These are phyloP conservation scores for Drosophila novamexicana DNA, from an alignment of 1,140 invertebrate species.

Conservation along the genomic window DNA sequence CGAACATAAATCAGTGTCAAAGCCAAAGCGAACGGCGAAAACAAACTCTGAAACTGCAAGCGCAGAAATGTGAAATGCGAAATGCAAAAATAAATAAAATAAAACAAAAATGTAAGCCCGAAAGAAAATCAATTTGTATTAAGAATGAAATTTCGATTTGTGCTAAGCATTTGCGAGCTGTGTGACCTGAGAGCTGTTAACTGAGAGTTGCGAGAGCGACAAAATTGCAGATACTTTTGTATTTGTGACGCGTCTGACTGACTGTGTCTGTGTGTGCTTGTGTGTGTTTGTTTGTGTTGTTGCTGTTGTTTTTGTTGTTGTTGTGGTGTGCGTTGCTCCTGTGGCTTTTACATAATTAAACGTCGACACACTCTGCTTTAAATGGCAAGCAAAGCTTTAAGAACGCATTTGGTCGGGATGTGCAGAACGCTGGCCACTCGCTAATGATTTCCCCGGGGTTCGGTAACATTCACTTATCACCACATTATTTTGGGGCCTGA, in stretches of 20 bases:
- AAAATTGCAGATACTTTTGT: constrained; percentile 52
- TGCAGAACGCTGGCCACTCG: constrained; percentile 56
- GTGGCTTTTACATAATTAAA: constrained; percentile 62
- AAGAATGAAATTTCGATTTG: constrained; percentile 78
- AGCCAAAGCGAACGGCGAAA: constrained; percentile 17
- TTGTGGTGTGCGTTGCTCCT: constrained; percentile 40
- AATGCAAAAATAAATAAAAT: constrained; percentile 17
- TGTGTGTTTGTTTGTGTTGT: constrained; percentile 5
- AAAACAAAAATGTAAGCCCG: constrained; percentile 8
- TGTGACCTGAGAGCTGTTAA: constrained; percentile 21
- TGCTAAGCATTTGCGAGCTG: constrained; percentile 11
- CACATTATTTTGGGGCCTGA: constrained; percentile 44
- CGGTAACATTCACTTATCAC: constrained; percentile 69
- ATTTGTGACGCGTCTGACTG: constrained; percentile 31
- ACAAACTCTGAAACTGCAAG: constrained; percentile 30
- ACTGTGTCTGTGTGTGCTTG: not conserved
- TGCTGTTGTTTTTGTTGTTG: constrained; percentile 13
- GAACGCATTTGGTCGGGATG: constrained; percentile 19
- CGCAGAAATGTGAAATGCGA: constrained; percentile 13
- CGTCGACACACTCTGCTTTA: constrained; percentile 51
- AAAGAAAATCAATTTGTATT: constrained; percentile 79
- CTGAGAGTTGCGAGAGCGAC: constrained; percentile 29
- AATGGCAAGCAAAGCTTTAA: constrained; percentile 56
- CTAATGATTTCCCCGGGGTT: constrained; percentile 78
- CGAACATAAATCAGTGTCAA: constrained; percentile 55